Evolutionary conservation across 2,888 invertebrate species (phyloP).

Genomic region (Hypercompe scribonia): DNA sequence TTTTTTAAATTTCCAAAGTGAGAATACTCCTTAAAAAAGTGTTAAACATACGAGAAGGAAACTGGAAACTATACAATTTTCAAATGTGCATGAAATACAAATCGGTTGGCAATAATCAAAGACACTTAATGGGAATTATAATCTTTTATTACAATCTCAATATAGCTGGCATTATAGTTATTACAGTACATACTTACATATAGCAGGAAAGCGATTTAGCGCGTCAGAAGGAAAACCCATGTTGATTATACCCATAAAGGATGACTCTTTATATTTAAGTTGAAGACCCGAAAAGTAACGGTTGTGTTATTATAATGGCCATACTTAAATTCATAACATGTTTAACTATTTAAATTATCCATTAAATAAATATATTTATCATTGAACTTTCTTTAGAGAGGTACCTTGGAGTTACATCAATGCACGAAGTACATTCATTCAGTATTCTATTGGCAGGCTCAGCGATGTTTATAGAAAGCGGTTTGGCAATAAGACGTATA

Average conservation of each 20-base stretch:
- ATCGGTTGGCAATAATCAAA: not conserved
- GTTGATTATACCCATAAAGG: not conserved
- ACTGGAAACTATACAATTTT: not conserved
- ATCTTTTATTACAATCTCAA: not conserved
- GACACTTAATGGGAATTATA: not conserved
- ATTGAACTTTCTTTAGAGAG: conserved; percentile 38
- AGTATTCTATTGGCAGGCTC: conserved; percentile 72
- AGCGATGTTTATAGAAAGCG: conserved; percentile 83
- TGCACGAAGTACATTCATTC: conserved; percentile 62
- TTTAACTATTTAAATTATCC: conserved; percentile 5
- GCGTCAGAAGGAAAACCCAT: not conserved
- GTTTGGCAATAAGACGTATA: conserved; percentile 82
- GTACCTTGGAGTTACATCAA: conserved; percentile 51
- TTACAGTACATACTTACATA: not conserved
- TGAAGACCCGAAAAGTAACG: not conserved
- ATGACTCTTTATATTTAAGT: not conserved
- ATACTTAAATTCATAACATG: conserved; percentile 17
- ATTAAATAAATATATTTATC: conserved; percentile 10
- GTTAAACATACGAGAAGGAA: too few species aligned
- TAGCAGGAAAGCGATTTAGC: not conserved
- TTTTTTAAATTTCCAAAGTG: too few species aligned
- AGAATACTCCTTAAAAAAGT: too few species aligned
- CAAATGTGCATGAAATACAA: too few species aligned
- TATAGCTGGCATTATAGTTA: not conserved
- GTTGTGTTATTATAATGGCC: not conserved